These are phyloP conservation scores for Meleagris gallopavo DNA, from an alignment of 2,113 vertebrate genomes.

Conservation along the genomic window DNA sequence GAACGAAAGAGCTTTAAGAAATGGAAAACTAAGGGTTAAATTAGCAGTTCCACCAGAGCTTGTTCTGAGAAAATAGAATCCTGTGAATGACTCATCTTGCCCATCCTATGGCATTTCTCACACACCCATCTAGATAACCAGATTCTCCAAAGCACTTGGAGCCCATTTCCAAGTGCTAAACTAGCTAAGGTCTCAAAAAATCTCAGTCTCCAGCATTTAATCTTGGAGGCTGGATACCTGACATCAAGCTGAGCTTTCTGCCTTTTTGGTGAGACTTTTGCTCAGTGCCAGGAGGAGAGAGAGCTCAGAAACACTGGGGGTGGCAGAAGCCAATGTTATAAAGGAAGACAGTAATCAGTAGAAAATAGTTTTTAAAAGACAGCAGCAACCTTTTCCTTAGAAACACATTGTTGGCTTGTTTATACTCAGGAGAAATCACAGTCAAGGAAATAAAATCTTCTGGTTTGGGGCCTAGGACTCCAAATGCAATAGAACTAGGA, in stretches of 20 bases:
- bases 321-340: background rate
- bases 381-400: conserved; percentile 4
- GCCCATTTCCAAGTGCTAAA: conserved; percentile 29
- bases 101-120: conserved; percentile 50
- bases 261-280: background rate
- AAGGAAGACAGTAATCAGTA: background rate
- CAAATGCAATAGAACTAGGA: background rate
- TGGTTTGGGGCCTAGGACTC: background rate
- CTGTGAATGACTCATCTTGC: conserved; percentile 28
- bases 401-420: background rate
- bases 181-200: background rate
- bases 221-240: background rate
- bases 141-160: background rate
- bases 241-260: background rate
- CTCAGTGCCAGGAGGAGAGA: background rate
- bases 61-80: conserved; percentile 29
- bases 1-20: background rate
- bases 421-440: background rate
- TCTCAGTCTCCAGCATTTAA: background rate
- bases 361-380: conserved; percentile 6
- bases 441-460: background rate
- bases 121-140: conserved; percentile 45
- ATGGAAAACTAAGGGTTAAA: conserved; percentile 35
- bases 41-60: background rate
- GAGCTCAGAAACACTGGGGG: background rate